Base-by-base conservation (phyloP, 2,888 invertebrate genomes). In the Bembecia ichneumoniformis region DNA sequence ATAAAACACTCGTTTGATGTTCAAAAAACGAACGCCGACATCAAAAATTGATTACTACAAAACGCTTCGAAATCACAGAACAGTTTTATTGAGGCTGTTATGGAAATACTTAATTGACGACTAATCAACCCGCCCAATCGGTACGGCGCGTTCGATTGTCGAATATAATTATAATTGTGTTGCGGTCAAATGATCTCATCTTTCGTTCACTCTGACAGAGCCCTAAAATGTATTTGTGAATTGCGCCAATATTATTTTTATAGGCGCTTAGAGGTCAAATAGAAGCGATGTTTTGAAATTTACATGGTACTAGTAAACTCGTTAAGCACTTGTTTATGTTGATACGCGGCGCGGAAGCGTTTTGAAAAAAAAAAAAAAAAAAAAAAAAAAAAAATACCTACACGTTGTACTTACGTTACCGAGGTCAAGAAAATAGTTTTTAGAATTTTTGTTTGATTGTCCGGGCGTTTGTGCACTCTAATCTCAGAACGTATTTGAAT, bases 1-100 rank as follows among this genome's bases (percentile, higher is more conserved):
- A 84, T 86, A 86, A 86, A 86, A 77, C 66, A 56, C 61, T 71
- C 76, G 80, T 82, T 78, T 74, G 76, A 75, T 71, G 70, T 66
- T 67, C 68, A 64, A 74, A 79, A 86, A 82, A 84, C 82, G 79
- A 65, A 77, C 66, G 83, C 86, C 86, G 84, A 71, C 84, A 68
- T 71, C 76, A 70, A 74, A 80, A 81, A 83, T 84, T 87, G 83
- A 87, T 87, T 87, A 83, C 78, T 75, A 83, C 81, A 83, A 84
- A 86, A 86, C 83, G 78, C 82, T 72, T 73, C 71, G 75, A 75
- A 82, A 84, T 82, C 78, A 81, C 81, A 77, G 74, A 77, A 79
- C 73, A 81, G 79, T 68, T 84, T 86, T 86, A 86, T 86, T 80
- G 79, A 63, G 60, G 81, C 71, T 82, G 77, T 84, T 83, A 82